Evolutionary conservation across 2,888 invertebrate species (phyloP).

Genomic region (Sialis fuliginosa): DNA sequence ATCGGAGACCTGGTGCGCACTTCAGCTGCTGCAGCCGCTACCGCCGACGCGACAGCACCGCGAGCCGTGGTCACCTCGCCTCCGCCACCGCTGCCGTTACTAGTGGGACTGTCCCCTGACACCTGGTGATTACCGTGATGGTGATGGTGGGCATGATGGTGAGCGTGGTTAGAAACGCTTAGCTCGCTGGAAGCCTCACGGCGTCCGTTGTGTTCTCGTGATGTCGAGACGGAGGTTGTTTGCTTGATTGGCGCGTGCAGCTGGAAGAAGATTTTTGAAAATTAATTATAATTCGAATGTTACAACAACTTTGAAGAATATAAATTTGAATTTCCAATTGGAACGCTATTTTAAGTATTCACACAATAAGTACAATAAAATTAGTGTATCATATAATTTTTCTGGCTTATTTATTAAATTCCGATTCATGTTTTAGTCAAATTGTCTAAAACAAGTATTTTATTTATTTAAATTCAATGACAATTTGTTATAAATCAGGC

Average conservation of each 20-base stretch:
- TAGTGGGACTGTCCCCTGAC: neutral
- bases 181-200: neutral
- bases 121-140: neutral
- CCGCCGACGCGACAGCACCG: conserved; percentile 5
- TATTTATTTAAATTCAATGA: too few relatives aligned
- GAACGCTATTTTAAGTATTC: too few relatives aligned
- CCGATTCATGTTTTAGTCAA: too few relatives aligned
- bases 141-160: neutral
- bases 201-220: neutral
- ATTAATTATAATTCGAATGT: neutral
- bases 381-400: too few relatives aligned
- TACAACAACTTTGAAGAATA: neutral
- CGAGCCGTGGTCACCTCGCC: conserved; percentile 4
- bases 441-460: too few relatives aligned
- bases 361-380: too few relatives aligned
- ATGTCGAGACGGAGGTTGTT: neutral
- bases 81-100: conserved; percentile 6
- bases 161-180: neutral
- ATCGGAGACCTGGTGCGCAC: conserved; percentile 1
- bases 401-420: too few relatives aligned
- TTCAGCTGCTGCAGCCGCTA: conserved; percentile 5
- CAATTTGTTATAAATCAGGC: too few relatives aligned
- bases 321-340: neutral
- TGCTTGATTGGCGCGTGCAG: neutral
- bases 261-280: neutral